phyloP scores from a whole-genome alignment of 1,140 invertebrate genomes.

The Micrasema minimum region DNA sequence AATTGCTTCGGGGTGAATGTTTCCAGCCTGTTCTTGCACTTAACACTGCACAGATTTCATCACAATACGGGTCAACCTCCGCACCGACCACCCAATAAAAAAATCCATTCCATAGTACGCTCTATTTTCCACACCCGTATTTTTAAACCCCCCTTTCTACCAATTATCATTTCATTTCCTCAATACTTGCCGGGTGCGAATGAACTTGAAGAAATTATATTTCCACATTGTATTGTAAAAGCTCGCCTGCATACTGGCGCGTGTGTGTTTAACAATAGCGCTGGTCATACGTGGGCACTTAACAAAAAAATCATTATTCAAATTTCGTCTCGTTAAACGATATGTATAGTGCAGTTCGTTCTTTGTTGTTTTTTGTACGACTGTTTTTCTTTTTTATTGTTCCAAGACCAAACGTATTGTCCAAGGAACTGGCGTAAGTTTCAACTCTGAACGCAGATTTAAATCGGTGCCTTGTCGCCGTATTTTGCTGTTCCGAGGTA shows the following conservation, averaged over 20 bases:
- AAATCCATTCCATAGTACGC: neutral
- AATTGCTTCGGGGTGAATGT: conserved; percentile 24
- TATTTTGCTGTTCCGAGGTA: no score
- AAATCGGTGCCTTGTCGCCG: conserved; percentile 7
- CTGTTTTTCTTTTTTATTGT: no score
- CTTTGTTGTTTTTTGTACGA: no score
- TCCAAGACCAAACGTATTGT: conserved; percentile 15
- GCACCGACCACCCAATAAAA: neutral
- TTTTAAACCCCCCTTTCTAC: neutral
- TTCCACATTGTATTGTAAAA: conserved; percentile 3
- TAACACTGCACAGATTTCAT: neutral
- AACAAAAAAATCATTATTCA: no score
- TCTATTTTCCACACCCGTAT: neutral
- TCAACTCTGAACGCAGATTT: neutral
- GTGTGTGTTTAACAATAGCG: neutral
- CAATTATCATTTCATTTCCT: neutral
- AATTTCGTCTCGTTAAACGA: no score
- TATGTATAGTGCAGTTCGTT: no score
- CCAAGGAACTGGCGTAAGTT: conserved; percentile 6
- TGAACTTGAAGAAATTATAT: conserved; percentile 24
- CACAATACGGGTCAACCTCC: neutral
- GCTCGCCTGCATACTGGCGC: conserved; percentile 8
- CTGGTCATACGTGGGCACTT: neutral
- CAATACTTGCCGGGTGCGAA: neutral
- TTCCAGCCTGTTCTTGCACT: conserved; percentile 8